Evolutionary conservation across 37 sponge, comb jelly and placozoan genomes (phyloP).

Genomic region (Halichondria panicea): DNA sequence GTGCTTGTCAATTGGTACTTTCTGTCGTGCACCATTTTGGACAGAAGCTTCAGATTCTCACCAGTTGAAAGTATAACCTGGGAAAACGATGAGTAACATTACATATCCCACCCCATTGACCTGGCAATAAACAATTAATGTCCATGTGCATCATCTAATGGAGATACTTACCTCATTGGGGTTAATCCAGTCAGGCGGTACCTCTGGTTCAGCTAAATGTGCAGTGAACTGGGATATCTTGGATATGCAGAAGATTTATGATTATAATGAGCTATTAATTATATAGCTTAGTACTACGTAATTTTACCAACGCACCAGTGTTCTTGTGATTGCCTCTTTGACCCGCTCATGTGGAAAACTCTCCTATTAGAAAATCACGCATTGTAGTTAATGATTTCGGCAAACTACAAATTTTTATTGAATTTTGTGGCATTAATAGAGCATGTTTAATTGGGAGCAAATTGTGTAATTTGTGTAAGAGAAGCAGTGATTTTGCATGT

Average conservation of each 20-base stretch:
- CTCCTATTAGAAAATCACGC: slow-evolving; percentile 50
- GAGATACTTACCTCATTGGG: slow-evolving; percentile 73
- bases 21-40: too few relatives aligned
- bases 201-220: not conserved
- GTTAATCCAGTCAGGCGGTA: slow-evolving; percentile 46
- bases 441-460: too few relatives aligned
- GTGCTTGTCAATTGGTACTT: too few relatives aligned
- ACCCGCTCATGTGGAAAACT: slow-evolving; percentile 55
- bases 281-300: slow-evolving; percentile 3
- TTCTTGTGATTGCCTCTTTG: slow-evolving; percentile 63
- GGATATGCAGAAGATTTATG: not conserved
- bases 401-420: too few relatives aligned
- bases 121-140: not conserved
- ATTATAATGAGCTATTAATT: not conserved
- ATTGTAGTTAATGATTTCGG: too few relatives aligned
- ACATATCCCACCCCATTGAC: not conserved
- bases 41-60: slow-evolving; percentile 21
- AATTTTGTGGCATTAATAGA: too few relatives aligned
- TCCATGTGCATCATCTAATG: not conserved
- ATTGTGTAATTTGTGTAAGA: too few relatives aligned
- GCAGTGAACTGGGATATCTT: slow-evolving; percentile 26
- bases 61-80: slow-evolving; percentile 8
- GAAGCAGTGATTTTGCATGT: too few relatives aligned
- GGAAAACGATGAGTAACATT: not conserved
- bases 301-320: slow-evolving; percentile 24